A percentile compares a stretch with the other conserved stretches of the same genome.
Conservation (phyloP, 1,140 invertebrate genomes). For the Pentalonia nigronervosa region DNA sequence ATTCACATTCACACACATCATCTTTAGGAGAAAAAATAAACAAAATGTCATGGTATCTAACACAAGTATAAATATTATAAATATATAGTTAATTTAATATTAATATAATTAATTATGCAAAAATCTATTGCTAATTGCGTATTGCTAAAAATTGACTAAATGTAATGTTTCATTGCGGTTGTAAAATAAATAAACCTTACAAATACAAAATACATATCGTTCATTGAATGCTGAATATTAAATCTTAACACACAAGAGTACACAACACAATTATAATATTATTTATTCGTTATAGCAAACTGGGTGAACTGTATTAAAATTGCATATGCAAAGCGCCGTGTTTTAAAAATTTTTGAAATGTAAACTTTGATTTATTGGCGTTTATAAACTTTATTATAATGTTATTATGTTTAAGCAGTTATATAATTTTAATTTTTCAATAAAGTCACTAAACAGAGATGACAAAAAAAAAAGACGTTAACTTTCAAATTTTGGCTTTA, state of each 20-base stretch:
- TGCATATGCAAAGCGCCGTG: neutral
- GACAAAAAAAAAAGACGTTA: neutral
- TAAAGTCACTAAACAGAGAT: neutral
- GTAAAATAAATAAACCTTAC: neutral
- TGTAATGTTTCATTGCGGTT: neutral
- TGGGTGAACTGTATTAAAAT: neutral
- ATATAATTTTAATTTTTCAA: neutral
- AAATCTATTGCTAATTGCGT: neutral
- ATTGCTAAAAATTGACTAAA: neutral
- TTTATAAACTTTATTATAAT: neutral
- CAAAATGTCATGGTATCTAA: neutral
- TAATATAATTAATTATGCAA: neutral
- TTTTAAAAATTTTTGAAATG: neutral
- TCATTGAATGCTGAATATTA: neutral
- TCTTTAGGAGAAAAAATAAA: neutral
- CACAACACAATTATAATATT: neutral
- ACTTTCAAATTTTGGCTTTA: neutral
- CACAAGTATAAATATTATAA: neutral
- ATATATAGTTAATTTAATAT: neutral
- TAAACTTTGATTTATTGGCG: neutral
- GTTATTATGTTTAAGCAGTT: neutral
- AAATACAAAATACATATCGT: neutral
- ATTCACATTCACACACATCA: too few relatives aligned
- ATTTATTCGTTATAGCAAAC: neutral
- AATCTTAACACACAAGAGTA: neutral